Base-by-base conservation (phyloP, 1,140 invertebrate genomes). In the Musca domestica region DNA sequence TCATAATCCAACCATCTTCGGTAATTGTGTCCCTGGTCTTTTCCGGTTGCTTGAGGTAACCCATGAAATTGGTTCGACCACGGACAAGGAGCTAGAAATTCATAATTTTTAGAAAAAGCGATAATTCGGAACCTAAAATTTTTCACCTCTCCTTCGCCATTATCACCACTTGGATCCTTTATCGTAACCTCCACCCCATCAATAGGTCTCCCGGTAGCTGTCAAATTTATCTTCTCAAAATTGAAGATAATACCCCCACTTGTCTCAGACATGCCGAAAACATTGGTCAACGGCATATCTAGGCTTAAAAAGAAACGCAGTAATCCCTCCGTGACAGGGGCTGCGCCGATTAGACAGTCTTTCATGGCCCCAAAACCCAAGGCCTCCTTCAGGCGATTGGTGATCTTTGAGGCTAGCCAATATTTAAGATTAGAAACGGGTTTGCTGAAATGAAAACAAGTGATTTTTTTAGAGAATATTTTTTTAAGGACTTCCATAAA, bases 241-340 rank as follows among this genome's bases (percentile, higher is more conserved):
- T 83, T 83, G 22, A 91, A 66, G 3, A 87, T 86, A 71, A 93
- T 90, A 1, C 89, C 88, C 9, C 94, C 94, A 58, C 87, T 83
- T 10, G 87, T 87, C 82, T 97, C 94, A 54, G 93, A 95, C 92
- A 96, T 92, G 30, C 92, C 92, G 73, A 91, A 94, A 3, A 87
- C 88, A 64, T 94, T 92, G 74, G 89, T 83, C 30, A 97, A 83
- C 0, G 89, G 88, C 49, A 97, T 91, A 74, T 96, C 92, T 1
- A 97, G 83, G 54, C 92, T 92, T 71, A 92, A 79, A 78, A 98
- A 96, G 82, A 91, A 97, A 70, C 91, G 88, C 75, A 95, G 89
- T 12, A 95, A 86, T 22, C 96, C 93, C 1, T 83, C 84, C 3
- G 89, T 88, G 17, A 96, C 86, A 0, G 95, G 95, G 2, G 95